phyloP scores from a whole-genome alignment of 2,888 invertebrate species.

The Argyresthia albistria region DNA sequence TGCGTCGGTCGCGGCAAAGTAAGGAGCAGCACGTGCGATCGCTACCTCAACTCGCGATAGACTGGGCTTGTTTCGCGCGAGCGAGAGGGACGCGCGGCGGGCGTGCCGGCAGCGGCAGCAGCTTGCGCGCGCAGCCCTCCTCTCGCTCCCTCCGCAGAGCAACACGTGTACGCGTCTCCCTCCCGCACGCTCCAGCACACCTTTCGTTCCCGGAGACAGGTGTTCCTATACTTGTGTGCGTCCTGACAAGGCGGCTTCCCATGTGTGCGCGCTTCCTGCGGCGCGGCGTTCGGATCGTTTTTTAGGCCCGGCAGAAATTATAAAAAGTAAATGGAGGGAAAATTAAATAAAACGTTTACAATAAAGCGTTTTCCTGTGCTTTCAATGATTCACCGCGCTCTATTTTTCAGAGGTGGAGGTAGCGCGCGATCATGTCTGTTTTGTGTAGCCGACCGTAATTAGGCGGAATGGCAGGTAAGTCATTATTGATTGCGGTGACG shows the following conservation, averaged over 20 bases:
- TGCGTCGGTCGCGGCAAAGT: constrained; percentile 65
- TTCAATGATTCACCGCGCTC: constrained; percentile 65
- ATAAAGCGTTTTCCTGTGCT: constrained; percentile 70
- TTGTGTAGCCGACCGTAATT: constrained; percentile 67
- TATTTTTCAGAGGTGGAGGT: constrained; percentile 49
- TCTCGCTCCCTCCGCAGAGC: constrained; percentile 38
- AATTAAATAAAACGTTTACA: constrained; percentile 72
- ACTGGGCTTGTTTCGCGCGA: constrained; percentile 48
- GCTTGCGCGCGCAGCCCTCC: constrained; percentile 55
- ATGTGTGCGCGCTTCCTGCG: constrained; percentile 66
- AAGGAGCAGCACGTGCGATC: constrained; percentile 56
- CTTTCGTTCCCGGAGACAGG: constrained; percentile 70
- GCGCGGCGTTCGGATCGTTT: constrained; percentile 61
- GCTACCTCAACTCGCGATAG: constrained; percentile 66
- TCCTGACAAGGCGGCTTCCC: constrained; percentile 37
- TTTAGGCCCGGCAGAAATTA: constrained; percentile 70
- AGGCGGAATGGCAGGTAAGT: constrained; percentile 53
- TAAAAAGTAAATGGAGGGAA: constrained; percentile 72
- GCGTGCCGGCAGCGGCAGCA: constrained; percentile 52
- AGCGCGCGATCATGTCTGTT: constrained; percentile 32
- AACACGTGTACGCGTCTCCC: constrained; percentile 37
- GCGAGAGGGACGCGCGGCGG: constrained; percentile 62
- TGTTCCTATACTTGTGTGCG: constrained; percentile 63
- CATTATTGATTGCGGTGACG: constrained; percentile 68
- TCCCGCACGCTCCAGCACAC: constrained; percentile 58